Base-by-base conservation (phyloP, 2,888 invertebrate species). In the Pimpla rufipes region DNA sequence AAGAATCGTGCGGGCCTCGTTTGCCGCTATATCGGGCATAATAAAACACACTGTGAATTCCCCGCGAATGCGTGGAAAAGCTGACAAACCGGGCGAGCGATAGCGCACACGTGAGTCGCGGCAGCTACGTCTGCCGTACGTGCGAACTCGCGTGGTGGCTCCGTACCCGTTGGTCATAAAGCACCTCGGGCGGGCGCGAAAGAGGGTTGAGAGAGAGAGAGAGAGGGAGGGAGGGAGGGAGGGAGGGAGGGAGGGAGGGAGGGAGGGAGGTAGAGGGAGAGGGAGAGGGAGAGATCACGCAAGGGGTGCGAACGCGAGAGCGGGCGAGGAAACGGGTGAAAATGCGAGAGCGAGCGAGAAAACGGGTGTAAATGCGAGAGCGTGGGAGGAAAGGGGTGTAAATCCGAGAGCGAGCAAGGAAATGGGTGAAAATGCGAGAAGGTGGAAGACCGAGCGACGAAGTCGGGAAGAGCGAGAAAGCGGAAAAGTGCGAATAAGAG, bases 1-100 rank as follows among this genome's bases (percentile, higher is more conserved):
- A 16, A 59, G 29, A 59, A 45, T 29, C 59, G 59, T 29, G 59
- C 57, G 59, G 29, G 73, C 59, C 73, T 73, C 73, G 73, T 73
- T 59, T 45, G 29, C 42, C 59, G 73, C 73, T 73, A 59, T 47
- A 73, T 73, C 73, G 59, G 42, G 59, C 59, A 59, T 45, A 66
- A 66, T 73, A 73, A 73, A 73, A 73, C 59, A 73, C 73, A 45
- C 8, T 73, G 8, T 73, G 59, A 59, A 73, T 73, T 59, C 57
- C 59, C 16, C 57, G 73, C 45, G 73, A 73, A 73, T 57, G 73
- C 73, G 59, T 59, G 59, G 59, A 73, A 73, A 73, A 73, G 73
- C 35, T 70, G 73, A 73, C 73, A 59, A 73, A 73, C 59, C 59
- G 59, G 45, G 70, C 45, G 73, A 73, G 59, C 57, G 73, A 73